Percentiles rank a stretch among this genome's conserved stretches.
Conservation (phyloP, 2,888 invertebrate species). For the Tiliacea aurago region DNA sequence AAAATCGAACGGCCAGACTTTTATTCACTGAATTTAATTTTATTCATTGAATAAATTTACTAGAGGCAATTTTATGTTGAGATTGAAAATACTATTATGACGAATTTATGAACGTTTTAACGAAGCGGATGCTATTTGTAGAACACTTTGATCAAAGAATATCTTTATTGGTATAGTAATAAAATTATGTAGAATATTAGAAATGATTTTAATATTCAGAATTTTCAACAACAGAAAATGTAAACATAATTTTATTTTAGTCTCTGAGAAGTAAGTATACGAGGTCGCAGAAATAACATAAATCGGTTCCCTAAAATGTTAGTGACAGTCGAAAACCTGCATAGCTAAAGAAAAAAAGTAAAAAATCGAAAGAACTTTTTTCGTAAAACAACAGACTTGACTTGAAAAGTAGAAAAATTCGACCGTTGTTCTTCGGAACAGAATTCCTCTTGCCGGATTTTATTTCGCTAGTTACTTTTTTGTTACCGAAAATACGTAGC, state of each 20-base stretch:
- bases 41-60: slow-evolving; percentile 58
- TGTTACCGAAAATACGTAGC: slow-evolving; percentile 47
- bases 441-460: slow-evolving; percentile 56
- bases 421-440: slow-evolving; percentile 55
- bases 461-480: slow-evolving; percentile 59
- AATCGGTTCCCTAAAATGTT: slow-evolving; percentile 22
- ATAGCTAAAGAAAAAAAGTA: slow-evolving; percentile 31
- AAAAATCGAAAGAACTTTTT: slow-evolving; percentile 42
- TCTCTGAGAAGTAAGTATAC: neutral
- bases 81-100: slow-evolving; percentile 44
- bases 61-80: slow-evolving; percentile 53
- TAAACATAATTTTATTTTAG: neutral
- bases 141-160: slow-evolving; percentile 5
- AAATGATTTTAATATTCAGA: slow-evolving; percentile 7
- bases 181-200: slow-evolving; percentile 3
- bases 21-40: slow-evolving; percentile 63
- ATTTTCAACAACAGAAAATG: neutral
- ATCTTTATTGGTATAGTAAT: slow-evolving; percentile 27
- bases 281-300: neutral
- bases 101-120: slow-evolving; percentile 38
- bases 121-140: slow-evolving; percentile 18
- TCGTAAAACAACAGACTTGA: slow-evolving; percentile 56
- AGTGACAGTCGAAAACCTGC: slow-evolving; percentile 36
- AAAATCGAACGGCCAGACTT: slow-evolving; percentile 63
- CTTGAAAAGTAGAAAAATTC: slow-evolving; percentile 59